Evolutionary conservation across 2,888 invertebrate species (phyloP).

Genomic region (Lobophora halterata): DNA sequence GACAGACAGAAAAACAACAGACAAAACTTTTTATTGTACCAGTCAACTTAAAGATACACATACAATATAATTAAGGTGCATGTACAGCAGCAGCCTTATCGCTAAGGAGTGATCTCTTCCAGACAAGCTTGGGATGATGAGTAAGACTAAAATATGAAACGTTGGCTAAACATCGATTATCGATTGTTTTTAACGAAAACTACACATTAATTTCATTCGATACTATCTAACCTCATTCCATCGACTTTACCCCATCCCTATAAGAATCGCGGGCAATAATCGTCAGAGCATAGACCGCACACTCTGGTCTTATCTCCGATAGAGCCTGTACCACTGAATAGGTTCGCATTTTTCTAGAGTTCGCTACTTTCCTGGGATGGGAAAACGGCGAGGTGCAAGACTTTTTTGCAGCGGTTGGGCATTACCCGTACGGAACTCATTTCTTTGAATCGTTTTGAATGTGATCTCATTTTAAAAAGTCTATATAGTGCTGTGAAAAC

Average conservation of each 20-base stretch:
- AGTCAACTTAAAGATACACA: too few relatives aligned
- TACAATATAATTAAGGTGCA: too few relatives aligned
- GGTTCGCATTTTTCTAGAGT: slow-evolving; percentile 36
- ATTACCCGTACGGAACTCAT: slow-evolving; percentile 20
- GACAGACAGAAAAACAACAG: too few relatives aligned
- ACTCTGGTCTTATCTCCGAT: slow-evolving; percentile 39
- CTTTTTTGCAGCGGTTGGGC: too few relatives aligned
- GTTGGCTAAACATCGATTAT: too few relatives aligned
- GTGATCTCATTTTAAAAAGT: slow-evolving; percentile 11
- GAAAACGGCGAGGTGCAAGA: slow-evolving; percentile 15
- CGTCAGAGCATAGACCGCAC: slow-evolving; percentile 57
- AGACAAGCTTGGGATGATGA: too few relatives aligned
- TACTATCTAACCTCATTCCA: too few relatives aligned
- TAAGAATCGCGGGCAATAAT: slow-evolving; percentile 55
- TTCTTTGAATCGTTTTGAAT: slow-evolving; percentile 12
- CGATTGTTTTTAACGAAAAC: slow-evolving; percentile 7
- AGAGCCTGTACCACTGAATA: slow-evolving; percentile 27
- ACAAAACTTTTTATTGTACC: too few relatives aligned
- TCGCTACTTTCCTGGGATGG: slow-evolving; percentile 18
- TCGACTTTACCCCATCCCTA: slow-evolving; percentile 38
- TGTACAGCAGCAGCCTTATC: too few relatives aligned
- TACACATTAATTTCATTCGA: too few relatives aligned
- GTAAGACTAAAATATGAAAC: too few relatives aligned
- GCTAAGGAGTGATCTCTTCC: too few relatives aligned
- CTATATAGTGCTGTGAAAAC: neutral